These are phyloP conservation scores for Leptopilina clavipes DNA, from an alignment of 1,140 invertebrate species.

Conservation along the genomic window DNA sequence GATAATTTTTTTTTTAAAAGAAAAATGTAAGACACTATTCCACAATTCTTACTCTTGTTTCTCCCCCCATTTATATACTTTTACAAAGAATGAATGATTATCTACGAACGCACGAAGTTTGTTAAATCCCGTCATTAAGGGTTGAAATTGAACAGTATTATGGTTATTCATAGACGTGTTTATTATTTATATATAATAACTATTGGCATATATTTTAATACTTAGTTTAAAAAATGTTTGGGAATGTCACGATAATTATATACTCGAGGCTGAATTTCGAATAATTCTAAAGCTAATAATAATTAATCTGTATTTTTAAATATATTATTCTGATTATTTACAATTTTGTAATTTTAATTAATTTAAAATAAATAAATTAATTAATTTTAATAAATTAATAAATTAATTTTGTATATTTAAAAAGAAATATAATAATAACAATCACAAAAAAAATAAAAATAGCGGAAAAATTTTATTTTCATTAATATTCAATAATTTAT, in stretches of 20 bases:
- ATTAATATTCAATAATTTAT: not conserved
- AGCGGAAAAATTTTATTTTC: not conserved
- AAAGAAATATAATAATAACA: not conserved
- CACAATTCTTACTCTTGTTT: not conserved
- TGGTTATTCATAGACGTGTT: conserved; percentile 2
- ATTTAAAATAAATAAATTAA: no score
- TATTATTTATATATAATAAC: conserved; percentile 11
- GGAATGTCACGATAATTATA: not conserved
- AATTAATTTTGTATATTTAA: no score
- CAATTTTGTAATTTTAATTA: no score
- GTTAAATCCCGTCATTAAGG: conserved; percentile 14
- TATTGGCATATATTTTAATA: conserved; percentile 20
- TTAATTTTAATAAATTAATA: no score
- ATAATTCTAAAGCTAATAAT: not conserved
- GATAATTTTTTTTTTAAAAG: not conserved
- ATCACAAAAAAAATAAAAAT: not conserved
- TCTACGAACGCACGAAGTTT: conserved; percentile 15
- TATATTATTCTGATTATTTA: no score
- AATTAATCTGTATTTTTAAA: not conserved
- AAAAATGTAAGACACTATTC: no score
- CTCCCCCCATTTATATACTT: not conserved
- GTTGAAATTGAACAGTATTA: conserved; percentile 13
- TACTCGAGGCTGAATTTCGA: not conserved
- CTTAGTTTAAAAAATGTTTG: conserved; percentile 12
- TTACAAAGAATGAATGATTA: conserved; percentile 9